Evolutionary conservation across 1,140 invertebrate genomes (phyloP).

Genomic region (Cheumatopsyche charites): DNA sequence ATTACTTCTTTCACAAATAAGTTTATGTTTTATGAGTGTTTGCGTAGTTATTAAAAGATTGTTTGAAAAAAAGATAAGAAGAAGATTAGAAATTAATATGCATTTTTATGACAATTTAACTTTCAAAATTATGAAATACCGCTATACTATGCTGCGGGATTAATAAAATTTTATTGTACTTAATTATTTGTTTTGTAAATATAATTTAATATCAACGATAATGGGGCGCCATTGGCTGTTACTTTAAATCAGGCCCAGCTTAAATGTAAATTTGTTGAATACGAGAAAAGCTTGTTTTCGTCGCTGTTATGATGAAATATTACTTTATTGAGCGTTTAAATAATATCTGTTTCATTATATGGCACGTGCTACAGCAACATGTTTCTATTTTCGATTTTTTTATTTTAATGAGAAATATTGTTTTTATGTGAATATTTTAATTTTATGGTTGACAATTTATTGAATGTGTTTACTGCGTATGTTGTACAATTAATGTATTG

Average conservation of each 20-base stretch:
- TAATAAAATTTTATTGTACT: conserved; percentile 17
- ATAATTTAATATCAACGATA: conserved; percentile 10
- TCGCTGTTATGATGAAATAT: conserved; percentile 7
- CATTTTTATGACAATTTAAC: no score
- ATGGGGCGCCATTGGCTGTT: conserved; percentile 14
- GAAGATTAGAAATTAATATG: no score
- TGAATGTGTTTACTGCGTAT: no score
- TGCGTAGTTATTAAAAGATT: no score
- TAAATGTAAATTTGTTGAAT: conserved; percentile 19
- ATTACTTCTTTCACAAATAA: no score
- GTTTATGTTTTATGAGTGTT: no score
- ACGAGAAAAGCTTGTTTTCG: conserved; percentile 16
- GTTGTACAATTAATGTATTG: no score
- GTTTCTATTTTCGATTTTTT: neutral
- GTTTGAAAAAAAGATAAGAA: no score
- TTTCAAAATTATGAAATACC: no score
- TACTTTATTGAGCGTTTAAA: conserved; percentile 17
- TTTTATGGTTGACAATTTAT: neutral
- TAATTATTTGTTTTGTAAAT: conserved; percentile 22
- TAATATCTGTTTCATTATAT: conserved; percentile 13
- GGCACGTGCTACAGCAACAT: conserved; percentile 13
- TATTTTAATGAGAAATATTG: neutral
- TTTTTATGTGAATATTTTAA: conserved; percentile 7
- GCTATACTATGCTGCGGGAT: neutral
- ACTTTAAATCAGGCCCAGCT: conserved; percentile 1